Conservation (phyloP, 2,797 vertebrate genomes). For the Gymnothorax javanicus region DNA sequence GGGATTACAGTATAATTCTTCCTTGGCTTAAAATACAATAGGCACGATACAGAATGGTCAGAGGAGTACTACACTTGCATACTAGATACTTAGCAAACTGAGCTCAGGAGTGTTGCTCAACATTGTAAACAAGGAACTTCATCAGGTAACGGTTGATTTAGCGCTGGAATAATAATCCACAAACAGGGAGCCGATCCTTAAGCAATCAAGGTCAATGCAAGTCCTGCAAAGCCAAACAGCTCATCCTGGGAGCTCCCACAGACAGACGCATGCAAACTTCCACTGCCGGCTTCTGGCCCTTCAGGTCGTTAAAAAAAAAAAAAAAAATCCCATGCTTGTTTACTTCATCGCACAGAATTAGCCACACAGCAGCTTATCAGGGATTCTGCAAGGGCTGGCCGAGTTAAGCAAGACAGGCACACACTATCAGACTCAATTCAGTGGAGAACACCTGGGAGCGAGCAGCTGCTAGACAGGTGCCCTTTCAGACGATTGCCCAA, state of each 20-base stretch:
- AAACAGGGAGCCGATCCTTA: background rate
- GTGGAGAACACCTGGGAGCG: slow-evolving; percentile 75
- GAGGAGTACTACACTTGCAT: background rate
- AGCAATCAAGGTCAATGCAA: background rate
- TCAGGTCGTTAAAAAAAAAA: slow-evolving; percentile 36
- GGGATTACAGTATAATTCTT: background rate
- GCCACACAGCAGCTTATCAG: slow-evolving; percentile 27
- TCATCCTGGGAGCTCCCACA: background rate
- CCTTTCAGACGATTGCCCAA: slow-evolving; percentile 76
- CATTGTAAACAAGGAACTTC: background rate
- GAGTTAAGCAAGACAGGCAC: slow-evolving; percentile 38
- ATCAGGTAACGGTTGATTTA: background rate
- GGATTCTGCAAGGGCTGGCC: slow-evolving; percentile 41
- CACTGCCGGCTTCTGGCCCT: background rate
- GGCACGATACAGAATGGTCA: background rate
- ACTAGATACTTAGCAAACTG: background rate
- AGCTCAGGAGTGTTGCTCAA: background rate
- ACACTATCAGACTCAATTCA: slow-evolving; percentile 54
- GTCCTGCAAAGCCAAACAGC: background rate
- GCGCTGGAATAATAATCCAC: slow-evolving; percentile 8
- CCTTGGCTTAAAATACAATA: background rate
- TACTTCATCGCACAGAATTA: background rate
- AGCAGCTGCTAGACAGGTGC: slow-evolving; percentile 68
- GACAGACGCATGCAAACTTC: slow-evolving; percentile 21
- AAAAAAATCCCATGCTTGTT: slow-evolving; percentile 33